Evolutionary conservation across 2,888 invertebrate species (phyloP), one percentile per base, ranked within the genome.

Genomic region (Papilio elwesi): DNA sequence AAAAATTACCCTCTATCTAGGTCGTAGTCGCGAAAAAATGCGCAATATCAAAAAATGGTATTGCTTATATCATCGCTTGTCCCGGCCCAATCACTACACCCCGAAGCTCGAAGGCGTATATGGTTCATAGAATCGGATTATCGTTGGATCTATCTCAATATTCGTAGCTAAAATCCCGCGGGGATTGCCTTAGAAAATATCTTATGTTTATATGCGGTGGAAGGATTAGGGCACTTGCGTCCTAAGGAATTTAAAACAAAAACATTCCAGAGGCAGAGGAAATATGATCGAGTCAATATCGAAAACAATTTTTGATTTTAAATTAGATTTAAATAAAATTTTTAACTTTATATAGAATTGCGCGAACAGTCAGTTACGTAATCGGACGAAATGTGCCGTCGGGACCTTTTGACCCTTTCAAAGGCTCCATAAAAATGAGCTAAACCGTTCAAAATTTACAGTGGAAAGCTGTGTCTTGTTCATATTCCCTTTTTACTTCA

Each of bases 151-250:
- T 48, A 38, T 57, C 57, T 26, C 49, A 59, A 68, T 59, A 59
- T 59, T 59, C 49, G 68, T 57, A 57, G 49, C 49, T 26, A 68
- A 49, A 59, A 57, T 68, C 57, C 36, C 49, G 12, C 2, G 36
- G 57, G 68, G 36, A 68, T 55, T 57, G 68, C 43, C 16, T 53
- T 26, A n/a, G 57, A 49, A 68, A 68, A 59, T 68, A 68, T 68
- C 59, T 59, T 47, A 68, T 16, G 15, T 43, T 49, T n/a, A 38
- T 49, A 36, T 26, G 15, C 48, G 68, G 48, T 49, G 68, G 15
- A 13, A 26, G 4, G 26, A 26, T 26, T 26, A 4, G 26, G 26
- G 26, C 1, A 26, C 2, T 26, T 26, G 26, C 4, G 4, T 26
- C 4, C 1, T 26, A 26, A 26, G 26, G 26, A 26, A 2, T 26